Evolutionary conservation across 2,888 invertebrate genomes (phyloP).

Genomic region (Gryllus longicercus): DNA sequence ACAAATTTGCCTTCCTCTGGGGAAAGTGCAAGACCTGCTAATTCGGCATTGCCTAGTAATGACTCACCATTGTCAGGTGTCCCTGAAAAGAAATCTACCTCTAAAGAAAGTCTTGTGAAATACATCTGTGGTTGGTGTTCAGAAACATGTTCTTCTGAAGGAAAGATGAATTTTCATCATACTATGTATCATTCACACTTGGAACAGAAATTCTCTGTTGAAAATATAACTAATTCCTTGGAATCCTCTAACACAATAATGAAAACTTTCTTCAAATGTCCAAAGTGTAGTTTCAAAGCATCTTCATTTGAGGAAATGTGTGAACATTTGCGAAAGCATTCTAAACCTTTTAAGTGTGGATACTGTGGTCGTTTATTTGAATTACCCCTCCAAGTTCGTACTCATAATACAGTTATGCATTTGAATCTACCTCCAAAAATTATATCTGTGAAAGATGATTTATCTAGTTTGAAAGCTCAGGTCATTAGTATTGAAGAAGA

Average conservation of each 20-base stretch:
- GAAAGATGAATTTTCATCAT: conserved; percentile 46
- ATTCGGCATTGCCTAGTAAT: background rate
- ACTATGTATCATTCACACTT: conserved; percentile 47
- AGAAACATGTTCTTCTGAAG: conserved; percentile 43
- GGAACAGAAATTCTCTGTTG: background rate
- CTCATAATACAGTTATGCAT: conserved; percentile 45
- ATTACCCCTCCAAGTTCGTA: conserved; percentile 41
- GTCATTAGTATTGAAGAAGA: background rate
- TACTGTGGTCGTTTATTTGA: conserved; percentile 46
- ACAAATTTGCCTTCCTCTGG: background rate
- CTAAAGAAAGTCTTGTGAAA: background rate
- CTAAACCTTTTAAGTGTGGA: conserved; percentile 48
- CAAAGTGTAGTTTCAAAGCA: conserved; percentile 46
- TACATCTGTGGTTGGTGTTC: conserved; percentile 44
- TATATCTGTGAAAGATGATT: conserved; percentile 34
- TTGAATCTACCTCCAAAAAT: conserved; percentile 42
- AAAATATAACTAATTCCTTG: conserved; percentile 26
- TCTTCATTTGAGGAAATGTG: conserved; percentile 44
- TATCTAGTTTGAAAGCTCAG: background rate
- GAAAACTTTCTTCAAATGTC: conserved; percentile 46
- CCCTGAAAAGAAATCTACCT: background rate
- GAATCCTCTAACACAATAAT: background rate
- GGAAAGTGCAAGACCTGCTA: background rate
- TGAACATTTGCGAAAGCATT: conserved; percentile 49
- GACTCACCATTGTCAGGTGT: background rate